A percentile compares a stretch with the other conserved stretches of the same genome.
Conservation (phyloP, 2,797 vertebrate species). For the Orestias chungarensis region DNA sequence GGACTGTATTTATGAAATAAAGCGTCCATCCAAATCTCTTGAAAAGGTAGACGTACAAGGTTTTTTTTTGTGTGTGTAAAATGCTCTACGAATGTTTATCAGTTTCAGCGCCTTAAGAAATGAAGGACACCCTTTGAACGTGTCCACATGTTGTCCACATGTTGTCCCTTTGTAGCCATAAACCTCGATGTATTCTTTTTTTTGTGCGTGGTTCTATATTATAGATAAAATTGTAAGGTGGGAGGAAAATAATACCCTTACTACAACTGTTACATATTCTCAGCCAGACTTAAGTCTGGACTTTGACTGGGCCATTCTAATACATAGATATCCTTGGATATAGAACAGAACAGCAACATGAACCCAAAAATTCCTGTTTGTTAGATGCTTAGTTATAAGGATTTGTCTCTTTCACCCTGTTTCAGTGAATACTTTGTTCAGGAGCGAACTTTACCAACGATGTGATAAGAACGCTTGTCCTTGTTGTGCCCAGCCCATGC, state of each 20-base stretch:
- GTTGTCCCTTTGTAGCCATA: background rate
- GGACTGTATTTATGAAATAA: constrained; percentile 62
- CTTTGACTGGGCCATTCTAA: background rate
- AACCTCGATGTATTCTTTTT: background rate
- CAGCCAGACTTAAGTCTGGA: background rate
- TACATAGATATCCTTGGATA: background rate
- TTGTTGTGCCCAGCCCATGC: no score
- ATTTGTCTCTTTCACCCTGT: no score
- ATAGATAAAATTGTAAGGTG: background rate
- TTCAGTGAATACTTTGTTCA: no score
- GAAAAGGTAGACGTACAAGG: constrained; percentile 41
- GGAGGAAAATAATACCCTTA: background rate
- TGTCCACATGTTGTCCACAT: background rate
- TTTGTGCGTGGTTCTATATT: background rate
- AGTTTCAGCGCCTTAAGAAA: background rate
- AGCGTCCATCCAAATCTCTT: constrained; percentile 58
- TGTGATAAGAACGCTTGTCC: no score
- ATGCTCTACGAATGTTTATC: background rate
- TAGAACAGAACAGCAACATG: background rate
- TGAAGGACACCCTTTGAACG: background rate
- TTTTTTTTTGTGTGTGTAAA: background rate
- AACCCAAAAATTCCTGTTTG: no score
- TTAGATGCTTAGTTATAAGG: no score
- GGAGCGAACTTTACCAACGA: no score
- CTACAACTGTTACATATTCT: background rate